Evolutionary conservation across 64 coral and sea anemone genomes (phyloP), one percentile per base, ranked within the genome.

Genomic region (Actinia equina): DNA sequence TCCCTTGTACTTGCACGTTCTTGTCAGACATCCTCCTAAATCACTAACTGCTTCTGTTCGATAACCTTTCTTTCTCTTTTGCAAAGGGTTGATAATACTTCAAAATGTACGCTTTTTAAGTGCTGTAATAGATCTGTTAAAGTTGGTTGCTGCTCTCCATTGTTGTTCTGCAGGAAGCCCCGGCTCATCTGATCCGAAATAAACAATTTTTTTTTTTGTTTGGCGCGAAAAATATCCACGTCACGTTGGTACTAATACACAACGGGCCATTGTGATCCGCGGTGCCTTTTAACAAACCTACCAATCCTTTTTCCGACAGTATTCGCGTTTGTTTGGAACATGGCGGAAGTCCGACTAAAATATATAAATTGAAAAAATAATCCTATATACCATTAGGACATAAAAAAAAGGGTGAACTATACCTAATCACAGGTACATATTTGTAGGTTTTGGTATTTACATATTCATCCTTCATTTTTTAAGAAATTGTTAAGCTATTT

Each of bases 61-160:
- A 90, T 83, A 6, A 92, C 62, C 88, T 96, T 96, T 93, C 94
- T n/a, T 96, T 88, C 94, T 80, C 82, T n/a, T 96, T 96, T 14
- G 94, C 91, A n/a, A n/a, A 12, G 94, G 91, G 54, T 96, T 91
- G 52, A n/a, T n/a, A n/a, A 96, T 45, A 25, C 88, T 91, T 88
- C 93, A 91, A 12, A 89, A 84, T 12, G 88, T 88, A 44, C 92
- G 88, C 77, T 89, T 96, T 90, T 83, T 90, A n/a, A 26, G 94
- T 78, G 3, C 63, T 67, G 71, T 89, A 96, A 87, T 79, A 96
- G n/a, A 42, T 96, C 91, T 44, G 88, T 86, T 85, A 96, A 93
- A 17, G 91, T 96, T 22, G 91, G 69, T 54, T 96, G 88, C n/a
- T n/a, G n/a, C n/a, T n/a, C 19, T 96, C 94, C 91, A 96, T 90